Conservation (phyloP, 2,113 vertebrate species). For the Trogon melanurus region DNA sequence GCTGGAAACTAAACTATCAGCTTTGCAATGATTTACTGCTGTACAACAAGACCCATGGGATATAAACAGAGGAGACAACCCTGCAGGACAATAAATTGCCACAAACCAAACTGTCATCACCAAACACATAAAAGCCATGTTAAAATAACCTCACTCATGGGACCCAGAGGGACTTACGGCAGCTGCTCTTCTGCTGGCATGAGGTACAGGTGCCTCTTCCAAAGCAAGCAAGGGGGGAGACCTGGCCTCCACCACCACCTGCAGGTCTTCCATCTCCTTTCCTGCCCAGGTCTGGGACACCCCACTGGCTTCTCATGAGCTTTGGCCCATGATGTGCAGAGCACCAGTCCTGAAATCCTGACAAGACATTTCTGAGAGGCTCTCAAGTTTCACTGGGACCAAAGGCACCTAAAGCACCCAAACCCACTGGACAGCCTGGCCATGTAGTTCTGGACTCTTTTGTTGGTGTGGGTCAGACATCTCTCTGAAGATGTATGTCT, state of each 20-base stretch:
- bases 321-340: neutral
- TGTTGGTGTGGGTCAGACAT: neutral
- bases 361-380: neutral
- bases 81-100: conserved; percentile 43
- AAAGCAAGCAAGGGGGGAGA: neutral
- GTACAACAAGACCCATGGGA: neutral
- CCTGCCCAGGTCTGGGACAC: neutral
- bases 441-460: neutral
- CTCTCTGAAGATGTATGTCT: neutral
- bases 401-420: neutral
- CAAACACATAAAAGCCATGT: neutral
- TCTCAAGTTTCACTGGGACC: neutral
- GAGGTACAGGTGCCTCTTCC: neutral
- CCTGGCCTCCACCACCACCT: neutral
- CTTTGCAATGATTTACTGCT: conserved; percentile 10
- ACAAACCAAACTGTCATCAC: neutral
- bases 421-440: neutral
- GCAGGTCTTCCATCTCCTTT: neutral
- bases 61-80: conserved; percentile 38
- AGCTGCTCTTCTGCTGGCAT: neutral
- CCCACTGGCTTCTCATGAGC: neutral
- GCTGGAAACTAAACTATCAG: conserved; percentile 39
- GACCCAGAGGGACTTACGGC: neutral
- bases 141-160: neutral
- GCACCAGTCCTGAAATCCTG: neutral